Conservation (phyloP, 2,113 vertebrate genomes). For the Connochaetes taurinus region DNA sequence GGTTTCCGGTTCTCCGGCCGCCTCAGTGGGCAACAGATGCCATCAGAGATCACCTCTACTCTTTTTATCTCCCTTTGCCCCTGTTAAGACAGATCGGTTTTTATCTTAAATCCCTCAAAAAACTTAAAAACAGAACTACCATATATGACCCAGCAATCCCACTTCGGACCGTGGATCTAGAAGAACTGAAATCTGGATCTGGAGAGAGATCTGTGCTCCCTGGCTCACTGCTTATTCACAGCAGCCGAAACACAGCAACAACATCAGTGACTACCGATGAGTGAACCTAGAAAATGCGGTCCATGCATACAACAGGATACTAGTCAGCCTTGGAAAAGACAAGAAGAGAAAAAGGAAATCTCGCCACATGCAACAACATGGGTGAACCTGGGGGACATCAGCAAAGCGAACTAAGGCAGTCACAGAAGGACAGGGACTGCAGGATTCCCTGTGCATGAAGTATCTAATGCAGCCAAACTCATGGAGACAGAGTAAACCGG, state of each 20-base stretch:
- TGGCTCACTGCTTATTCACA: background rate
- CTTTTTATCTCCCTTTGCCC: background rate
- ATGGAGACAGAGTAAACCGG: background rate
- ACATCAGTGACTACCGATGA: rapidly evolving
- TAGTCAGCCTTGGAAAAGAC: background rate
- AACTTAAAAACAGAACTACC: background rate
- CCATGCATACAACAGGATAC: background rate
- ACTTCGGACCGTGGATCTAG: rapidly evolving
- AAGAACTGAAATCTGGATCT: background rate
- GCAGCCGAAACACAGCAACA: background rate
- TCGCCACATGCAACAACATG: background rate
- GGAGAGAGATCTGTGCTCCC: background rate
- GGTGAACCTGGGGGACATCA: background rate
- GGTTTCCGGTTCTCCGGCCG: background rate
- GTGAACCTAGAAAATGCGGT: background rate
- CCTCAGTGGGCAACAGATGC: no score
- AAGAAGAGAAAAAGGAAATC: background rate
- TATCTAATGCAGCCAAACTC: background rate
- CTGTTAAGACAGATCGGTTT: background rate
- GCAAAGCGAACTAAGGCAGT: background rate
- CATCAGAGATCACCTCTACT: rapidly evolving
- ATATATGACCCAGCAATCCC: background rate
- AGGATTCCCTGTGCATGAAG: background rate
- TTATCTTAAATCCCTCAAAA: background rate
- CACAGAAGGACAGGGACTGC: background rate